Base-by-base conservation (phyloP, 2,113 vertebrate genomes). In the Lanius ludovicianus region DNA sequence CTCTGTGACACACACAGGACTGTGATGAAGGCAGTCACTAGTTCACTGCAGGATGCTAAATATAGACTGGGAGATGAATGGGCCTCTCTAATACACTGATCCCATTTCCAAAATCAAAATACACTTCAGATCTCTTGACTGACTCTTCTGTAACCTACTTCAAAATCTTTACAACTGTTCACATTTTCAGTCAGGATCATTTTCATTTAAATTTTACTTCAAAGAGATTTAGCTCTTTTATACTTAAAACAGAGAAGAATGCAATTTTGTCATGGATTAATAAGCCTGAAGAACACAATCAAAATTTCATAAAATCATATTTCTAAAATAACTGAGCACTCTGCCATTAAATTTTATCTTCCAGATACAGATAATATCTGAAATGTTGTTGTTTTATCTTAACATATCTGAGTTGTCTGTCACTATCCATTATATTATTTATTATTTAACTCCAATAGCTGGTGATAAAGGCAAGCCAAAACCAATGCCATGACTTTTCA, bases 1-100 rank as follows among this genome's bases (percentile, higher is more conserved):
- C 41, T 70, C 52, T 28, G 57, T 3, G 7, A 27, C 21, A 33
- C 47, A 23, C 0, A 0, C 63, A 22, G 16, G 17, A 3, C 59
- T 52, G 67, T 10, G 60, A 28, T 16, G 44, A 78, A 63, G 50
- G 50, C 59, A 91, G 56, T 11, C 31, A 5, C 57, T 44, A 39
- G 22, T 30, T 77, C 63, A 11, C 13, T 44, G 62, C 27, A 76
- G 35, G 53, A 65, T 41, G 37, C 37, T 53, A 53, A 59, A 64
- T 31, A 56, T 16, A 84, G 50, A 31, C 1, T 37, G 30, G n/a
- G 41, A 91, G 52, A 70, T 23, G 27, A 85, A 37, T 25, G 28
- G 23, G 21, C 21, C 23, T 86, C 75, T 46, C 37, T 83, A 30
- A 60, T 28, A 60, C 5, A 57, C n/a, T 60, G 35, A 65, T 20